Evolutionary conservation across 2,797 vertebrate genomes (phyloP).

Genomic region (Acipenser transmontanus): DNA sequence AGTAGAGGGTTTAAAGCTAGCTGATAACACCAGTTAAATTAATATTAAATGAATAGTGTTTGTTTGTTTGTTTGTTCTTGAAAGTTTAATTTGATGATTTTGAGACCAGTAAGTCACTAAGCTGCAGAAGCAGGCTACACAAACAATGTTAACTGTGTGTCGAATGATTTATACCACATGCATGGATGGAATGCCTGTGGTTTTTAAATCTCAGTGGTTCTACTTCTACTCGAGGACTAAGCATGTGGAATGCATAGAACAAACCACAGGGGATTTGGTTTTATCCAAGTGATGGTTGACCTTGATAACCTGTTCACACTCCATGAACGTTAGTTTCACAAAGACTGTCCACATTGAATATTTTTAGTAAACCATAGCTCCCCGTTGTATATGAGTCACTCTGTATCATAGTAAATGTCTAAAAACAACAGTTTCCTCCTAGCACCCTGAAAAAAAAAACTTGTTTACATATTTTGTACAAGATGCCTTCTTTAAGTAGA

Average conservation of each 20-base stretch:
- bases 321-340: neutral
- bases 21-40: too few relatives aligned
- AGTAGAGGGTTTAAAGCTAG: too few relatives aligned
- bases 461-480: too few relatives aligned
- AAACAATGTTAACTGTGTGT: neutral
- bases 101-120: too few relatives aligned
- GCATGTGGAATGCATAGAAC: neutral
- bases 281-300: neutral
- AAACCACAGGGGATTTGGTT: neutral
- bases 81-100: too few relatives aligned
- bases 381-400: neutral
- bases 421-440: neutral
- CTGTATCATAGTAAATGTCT: neutral
- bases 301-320: neutral
- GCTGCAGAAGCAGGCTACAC: too few relatives aligned
- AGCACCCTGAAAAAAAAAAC: neutral
- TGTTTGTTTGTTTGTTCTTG: too few relatives aligned
- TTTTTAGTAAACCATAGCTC: neutral
- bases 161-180: neutral
- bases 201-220: neutral
- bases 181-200: neutral
- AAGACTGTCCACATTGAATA: neutral
- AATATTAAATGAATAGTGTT: too few relatives aligned
- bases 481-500: too few relatives aligned
- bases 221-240: neutral